Evolutionary conservation across 2,888 invertebrate species (phyloP).

Genomic region (Pollenia griseotomentosa): DNA sequence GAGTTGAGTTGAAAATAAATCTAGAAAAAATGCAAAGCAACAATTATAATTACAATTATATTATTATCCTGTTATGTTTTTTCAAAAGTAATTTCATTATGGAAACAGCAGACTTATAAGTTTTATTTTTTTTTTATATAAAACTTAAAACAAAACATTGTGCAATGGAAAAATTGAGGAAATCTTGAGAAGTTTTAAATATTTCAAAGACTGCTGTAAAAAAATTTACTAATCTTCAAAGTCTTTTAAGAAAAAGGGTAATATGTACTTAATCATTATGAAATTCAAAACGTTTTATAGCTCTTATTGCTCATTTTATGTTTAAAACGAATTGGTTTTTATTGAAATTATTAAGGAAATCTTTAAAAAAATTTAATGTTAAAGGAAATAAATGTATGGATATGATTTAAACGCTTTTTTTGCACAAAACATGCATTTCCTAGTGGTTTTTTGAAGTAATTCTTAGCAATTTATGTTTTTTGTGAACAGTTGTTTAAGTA

Average conservation of each 20-base stretch:
- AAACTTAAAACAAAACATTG: slow-evolving; percentile 22
- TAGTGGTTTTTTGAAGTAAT: not conserved
- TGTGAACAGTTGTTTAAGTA: slow-evolving; percentile 67
- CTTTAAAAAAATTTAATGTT: not conserved
- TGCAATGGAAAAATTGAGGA: not conserved
- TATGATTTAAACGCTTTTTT: not conserved
- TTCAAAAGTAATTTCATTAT: slow-evolving; percentile 51
- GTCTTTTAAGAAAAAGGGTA: not conserved
- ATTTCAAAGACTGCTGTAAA: not conserved
- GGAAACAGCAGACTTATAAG: slow-evolving; percentile 49
- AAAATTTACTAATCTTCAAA: not conserved
- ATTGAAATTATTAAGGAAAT: slow-evolving; percentile 15
- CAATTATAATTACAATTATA: slow-evolving; percentile 77
- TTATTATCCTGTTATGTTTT: slow-evolving; percentile 78
- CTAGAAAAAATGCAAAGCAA: slow-evolving; percentile 62
- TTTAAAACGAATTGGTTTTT: slow-evolving; percentile 1
- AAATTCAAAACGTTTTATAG: not conserved
- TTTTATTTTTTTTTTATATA: slow-evolving; percentile 2
- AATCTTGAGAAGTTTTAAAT: slow-evolving; percentile 19
- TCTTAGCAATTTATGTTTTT: slow-evolving; percentile 6
- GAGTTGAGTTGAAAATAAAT: slow-evolving; percentile 20
- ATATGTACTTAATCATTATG: not conserved
- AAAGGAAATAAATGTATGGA: slow-evolving; percentile 28
- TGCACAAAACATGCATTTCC: slow-evolving; percentile 23
- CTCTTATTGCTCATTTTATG: slow-evolving; percentile 25